A percentile compares a stretch with the other conserved stretches of the same genome.
phyloP scores from a whole-genome alignment of 2,888 invertebrate genomes.

The Sarcophaga variegata region DNA sequence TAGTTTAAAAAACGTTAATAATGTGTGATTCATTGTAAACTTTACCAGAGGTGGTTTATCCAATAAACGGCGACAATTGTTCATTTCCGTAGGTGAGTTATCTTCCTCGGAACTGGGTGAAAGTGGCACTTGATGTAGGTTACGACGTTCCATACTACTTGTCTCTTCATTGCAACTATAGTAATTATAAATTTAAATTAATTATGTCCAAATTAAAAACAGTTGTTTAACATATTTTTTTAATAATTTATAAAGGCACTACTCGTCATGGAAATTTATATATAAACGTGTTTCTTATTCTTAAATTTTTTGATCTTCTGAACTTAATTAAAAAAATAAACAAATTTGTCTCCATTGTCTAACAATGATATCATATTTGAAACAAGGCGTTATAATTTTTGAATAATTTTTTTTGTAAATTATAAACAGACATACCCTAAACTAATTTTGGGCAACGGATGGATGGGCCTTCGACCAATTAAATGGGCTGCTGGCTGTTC shows the following conservation, averaged over 20 bases:
- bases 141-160: constrained; percentile 75
- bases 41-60: constrained; percentile 89
- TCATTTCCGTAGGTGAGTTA: constrained; percentile 93
- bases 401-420: no score
- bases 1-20: neutral
- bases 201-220: no score
- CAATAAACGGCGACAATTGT: constrained; percentile 90
- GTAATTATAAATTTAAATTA: no score
- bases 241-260: no score
- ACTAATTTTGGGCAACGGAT: constrained; percentile 62
- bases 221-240: no score
- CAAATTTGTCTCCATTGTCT: no score
- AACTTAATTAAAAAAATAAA: no score
- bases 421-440: constrained; percentile 50
- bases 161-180: constrained; percentile 81
- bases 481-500: constrained; percentile 66
- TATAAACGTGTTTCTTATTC: no score
- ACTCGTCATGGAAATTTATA: no score
- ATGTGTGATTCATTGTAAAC: neutral
- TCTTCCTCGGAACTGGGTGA: constrained; percentile 90
- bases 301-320: no score
- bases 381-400: no score
- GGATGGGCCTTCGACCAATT: constrained; percentile 62
- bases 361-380: no score
- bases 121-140: constrained; percentile 66